These are phyloP conservation scores for Ernsta delagoae DNA, from an alignment of 2,888 invertebrate genomes.

Conservation along the genomic window DNA sequence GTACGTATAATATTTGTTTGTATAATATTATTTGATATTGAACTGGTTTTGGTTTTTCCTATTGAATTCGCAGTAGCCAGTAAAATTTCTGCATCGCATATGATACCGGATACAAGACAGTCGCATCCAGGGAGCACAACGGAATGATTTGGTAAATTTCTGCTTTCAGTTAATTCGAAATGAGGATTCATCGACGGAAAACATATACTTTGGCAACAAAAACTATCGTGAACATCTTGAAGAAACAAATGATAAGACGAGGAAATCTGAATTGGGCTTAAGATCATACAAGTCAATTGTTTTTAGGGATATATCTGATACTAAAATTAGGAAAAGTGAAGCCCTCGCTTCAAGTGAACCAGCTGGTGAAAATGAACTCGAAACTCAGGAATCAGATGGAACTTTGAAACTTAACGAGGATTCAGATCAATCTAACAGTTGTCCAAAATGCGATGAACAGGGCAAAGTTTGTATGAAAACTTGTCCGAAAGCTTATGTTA, in stretches of 20 bases:
- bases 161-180: slow-evolving; percentile 35
- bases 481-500: slow-evolving; percentile 51
- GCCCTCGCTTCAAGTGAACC: background rate
- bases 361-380: background rate
- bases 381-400: background rate
- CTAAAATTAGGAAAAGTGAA: background rate
- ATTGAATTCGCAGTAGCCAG: too few species aligned
- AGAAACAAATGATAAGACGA: background rate
- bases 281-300: slow-evolving; percentile 6
- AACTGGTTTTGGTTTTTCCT: too few species aligned
- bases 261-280: background rate
- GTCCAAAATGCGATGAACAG: slow-evolving; percentile 55
- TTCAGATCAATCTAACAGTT: slow-evolving; percentile 40
- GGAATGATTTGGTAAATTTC: background rate
- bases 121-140: background rate
- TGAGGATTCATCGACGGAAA: slow-evolving; percentile 37
- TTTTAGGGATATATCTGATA: slow-evolving; percentile 22
- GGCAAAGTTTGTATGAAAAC: slow-evolving; percentile 54
- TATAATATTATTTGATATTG: too few species aligned
- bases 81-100: too few species aligned
- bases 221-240: background rate
- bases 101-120: background rate
- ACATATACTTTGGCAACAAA: slow-evolving; percentile 39
- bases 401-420: slow-evolving; percentile 8
- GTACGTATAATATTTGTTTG: too few species aligned